These are phyloP conservation scores for Syndactyla subalaris DNA, from an alignment of 2,797 vertebrate genomes.

Conservation along the genomic window DNA sequence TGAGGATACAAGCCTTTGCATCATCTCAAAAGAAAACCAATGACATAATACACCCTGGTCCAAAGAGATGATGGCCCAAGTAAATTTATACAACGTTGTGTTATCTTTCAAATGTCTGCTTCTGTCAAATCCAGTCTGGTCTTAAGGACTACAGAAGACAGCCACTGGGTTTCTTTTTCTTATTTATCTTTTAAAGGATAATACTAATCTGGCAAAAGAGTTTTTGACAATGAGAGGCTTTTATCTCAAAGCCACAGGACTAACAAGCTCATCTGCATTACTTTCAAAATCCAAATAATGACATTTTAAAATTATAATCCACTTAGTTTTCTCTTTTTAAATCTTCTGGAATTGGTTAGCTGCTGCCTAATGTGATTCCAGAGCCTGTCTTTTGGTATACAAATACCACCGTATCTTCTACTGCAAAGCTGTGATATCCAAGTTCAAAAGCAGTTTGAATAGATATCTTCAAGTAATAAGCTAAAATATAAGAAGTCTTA, in stretches of 20 bases:
- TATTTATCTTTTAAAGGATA: background rate
- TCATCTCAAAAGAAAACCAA: background rate
- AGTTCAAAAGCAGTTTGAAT: conserved; percentile 22
- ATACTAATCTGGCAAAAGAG: background rate
- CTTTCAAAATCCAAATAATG: background rate
- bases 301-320: conserved; percentile 54
- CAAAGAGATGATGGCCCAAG: background rate
- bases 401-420: background rate
- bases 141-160: background rate
- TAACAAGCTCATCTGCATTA: conserved; percentile 24
- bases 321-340: conserved; percentile 4
- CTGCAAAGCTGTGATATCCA: conserved; percentile 23
- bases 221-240: conserved; percentile 15
- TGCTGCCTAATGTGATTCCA: conserved; percentile 1
- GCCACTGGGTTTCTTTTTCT: background rate
- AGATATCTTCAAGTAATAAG: background rate
- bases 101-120: background rate
- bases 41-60: background rate
- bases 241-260: conserved; percentile 43
- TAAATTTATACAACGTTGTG: background rate
- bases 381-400: background rate
- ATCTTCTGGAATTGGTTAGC: conserved; percentile 12
- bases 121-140: background rate
- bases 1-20: background rate
- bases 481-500: background rate